Conservation (phyloP, 2,888 invertebrate genomes). For the Euzophera pinguis region DNA sequence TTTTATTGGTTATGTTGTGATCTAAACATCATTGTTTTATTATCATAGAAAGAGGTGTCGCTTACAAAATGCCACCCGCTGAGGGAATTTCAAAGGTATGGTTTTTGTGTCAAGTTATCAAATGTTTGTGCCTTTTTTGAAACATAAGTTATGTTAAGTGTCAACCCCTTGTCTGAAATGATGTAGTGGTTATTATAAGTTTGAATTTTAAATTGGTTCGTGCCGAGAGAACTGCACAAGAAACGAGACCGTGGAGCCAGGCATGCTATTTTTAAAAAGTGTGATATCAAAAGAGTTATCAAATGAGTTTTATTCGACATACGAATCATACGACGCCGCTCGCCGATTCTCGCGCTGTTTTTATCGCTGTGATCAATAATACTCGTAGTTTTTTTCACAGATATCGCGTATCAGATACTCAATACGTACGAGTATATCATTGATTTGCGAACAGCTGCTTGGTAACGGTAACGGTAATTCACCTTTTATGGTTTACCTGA, state of each 20-base stretch:
- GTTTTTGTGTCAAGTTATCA: slow-evolving; percentile 21
- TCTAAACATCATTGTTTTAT: slow-evolving; percentile 8
- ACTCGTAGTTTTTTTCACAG: neutral
- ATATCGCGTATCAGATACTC: slow-evolving; percentile 1
- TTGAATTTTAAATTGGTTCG: slow-evolving; percentile 1
- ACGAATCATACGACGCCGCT: too few relatives aligned
- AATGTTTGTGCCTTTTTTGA: slow-evolving; percentile 13
- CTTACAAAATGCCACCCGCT: slow-evolving; percentile 4
- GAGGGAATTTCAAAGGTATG: slow-evolving; percentile 8
- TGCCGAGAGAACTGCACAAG: neutral
- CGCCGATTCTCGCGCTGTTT: too few relatives aligned
- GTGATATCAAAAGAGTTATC: too few relatives aligned
- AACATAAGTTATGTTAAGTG: slow-evolving; percentile 1
- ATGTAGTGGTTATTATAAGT: neutral
- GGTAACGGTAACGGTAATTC: neutral
- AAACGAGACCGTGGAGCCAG: too few relatives aligned
- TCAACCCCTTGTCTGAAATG: slow-evolving; percentile 6
- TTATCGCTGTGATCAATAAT: neutral
- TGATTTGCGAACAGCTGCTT: slow-evolving; percentile 1
- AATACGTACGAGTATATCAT: neutral
- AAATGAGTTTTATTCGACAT: too few relatives aligned
- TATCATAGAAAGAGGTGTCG: neutral
- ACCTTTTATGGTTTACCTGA: neutral
- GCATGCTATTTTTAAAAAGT: too few relatives aligned
- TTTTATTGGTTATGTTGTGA: neutral